A percentile compares a stretch with the other conserved stretches of the same genome.
These are phyloP conservation scores for Pediacus dermestoides DNA, from an alignment of 2,888 invertebrate genomes.

Conservation along the genomic window DNA sequence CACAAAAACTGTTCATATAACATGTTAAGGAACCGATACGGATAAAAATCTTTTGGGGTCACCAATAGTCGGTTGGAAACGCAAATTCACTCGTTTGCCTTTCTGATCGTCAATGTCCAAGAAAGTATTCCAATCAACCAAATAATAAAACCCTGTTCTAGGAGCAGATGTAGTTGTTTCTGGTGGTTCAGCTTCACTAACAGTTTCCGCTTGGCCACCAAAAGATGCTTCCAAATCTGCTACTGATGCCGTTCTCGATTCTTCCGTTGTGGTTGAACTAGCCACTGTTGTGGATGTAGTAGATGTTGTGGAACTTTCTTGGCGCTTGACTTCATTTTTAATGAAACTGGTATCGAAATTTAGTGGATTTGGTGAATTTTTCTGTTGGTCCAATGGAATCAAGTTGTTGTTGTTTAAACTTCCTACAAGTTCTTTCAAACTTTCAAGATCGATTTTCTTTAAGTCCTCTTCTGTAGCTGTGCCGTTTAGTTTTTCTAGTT, in stretches of 20 bases:
- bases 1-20: no score
- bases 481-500: conserved; percentile 47
- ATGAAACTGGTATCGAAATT: conserved; percentile 39
- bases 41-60: conserved; percentile 75
- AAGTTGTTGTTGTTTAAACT: conserved; percentile 33
- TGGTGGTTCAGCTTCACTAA: conserved; percentile 52
- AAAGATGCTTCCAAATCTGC: conserved; percentile 74
- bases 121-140: conserved; percentile 83
- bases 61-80: conserved; percentile 76
- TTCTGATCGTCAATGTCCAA: conserved; percentile 77
- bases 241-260: conserved; percentile 52
- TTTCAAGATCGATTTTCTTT: conserved; percentile 45
- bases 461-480: conserved; percentile 48
- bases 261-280: conserved; percentile 30
- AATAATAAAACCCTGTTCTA: conserved; percentile 77
- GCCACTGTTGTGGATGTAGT: conserved; percentile 19
- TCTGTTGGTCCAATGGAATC: conserved; percentile 38
- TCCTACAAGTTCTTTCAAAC: conserved; percentile 40
- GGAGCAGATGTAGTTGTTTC: conserved; percentile 65
- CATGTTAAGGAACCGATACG: conserved; percentile 70
- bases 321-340: conserved; percentile 55
- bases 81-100: conserved; percentile 68
- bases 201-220: conserved; percentile 61
- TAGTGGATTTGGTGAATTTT: conserved; percentile 47
- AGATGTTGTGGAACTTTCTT: conserved; percentile 41